Conservation (phyloP, 2,888 invertebrate genomes). For the Hypselothyrea guttata region DNA sequence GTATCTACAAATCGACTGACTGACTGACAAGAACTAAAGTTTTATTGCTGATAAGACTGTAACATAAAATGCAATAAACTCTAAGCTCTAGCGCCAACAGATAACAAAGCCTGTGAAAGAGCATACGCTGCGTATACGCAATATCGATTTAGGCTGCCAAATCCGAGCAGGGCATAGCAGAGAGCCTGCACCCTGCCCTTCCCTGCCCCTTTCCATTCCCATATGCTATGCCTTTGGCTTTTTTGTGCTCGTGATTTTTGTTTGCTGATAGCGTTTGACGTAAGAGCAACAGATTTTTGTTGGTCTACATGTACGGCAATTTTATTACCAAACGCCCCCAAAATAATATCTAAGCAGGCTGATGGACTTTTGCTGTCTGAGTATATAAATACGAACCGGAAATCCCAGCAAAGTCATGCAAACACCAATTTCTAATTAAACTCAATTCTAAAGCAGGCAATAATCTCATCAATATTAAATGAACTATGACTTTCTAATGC, state of each 20-base stretch:
- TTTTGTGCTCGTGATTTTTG: conserved; percentile 54
- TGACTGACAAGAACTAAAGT: conserved; percentile 46
- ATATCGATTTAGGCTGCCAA: conserved; percentile 62
- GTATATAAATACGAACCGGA: conserved; percentile 23
- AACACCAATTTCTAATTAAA: conserved; percentile 28
- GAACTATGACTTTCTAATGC: no score
- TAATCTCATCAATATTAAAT: conserved; percentile 9
- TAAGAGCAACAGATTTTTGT: conserved; percentile 72
- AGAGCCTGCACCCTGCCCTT: conserved; percentile 16
- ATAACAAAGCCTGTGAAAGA: conserved; percentile 44
- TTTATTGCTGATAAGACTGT: conserved; percentile 67
- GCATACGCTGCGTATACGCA: conserved; percentile 61
- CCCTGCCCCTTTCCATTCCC: not conserved
- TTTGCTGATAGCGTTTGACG: conserved; percentile 68
- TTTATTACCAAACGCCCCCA: conserved; percentile 58
- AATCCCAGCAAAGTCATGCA: conserved; percentile 26
- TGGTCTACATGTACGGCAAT: conserved; percentile 50
- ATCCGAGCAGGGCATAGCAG: conserved; percentile 22
- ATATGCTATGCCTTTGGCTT: conserved; percentile 29
- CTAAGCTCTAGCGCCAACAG: conserved; percentile 37
- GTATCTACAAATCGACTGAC: conserved; percentile 6
- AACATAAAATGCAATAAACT: conserved; percentile 70
- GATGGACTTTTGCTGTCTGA: conserved; percentile 41
- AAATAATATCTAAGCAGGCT: conserved; percentile 18
- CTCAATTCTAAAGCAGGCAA: not conserved